phyloP scores from a whole-genome alignment of 2,888 invertebrate genomes.

The Uropetala carovei region DNA sequence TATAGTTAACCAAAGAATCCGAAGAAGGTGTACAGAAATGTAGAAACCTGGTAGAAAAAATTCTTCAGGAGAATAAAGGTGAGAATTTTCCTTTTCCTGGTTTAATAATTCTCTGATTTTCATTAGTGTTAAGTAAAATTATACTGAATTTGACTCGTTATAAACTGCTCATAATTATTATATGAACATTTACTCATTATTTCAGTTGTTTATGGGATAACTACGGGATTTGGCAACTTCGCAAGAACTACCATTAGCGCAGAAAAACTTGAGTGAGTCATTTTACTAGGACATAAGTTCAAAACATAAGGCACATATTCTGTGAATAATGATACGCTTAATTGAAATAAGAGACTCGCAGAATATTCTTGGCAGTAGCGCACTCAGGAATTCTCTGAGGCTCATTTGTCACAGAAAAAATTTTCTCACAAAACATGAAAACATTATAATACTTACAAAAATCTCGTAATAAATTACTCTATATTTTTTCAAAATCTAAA shows the following conservation, averaged over 20 bases:
- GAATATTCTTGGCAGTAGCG: not conserved
- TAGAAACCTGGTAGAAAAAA: constrained; percentile 78
- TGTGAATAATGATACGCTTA: not conserved
- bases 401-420: not conserved
- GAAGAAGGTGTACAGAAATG: constrained; percentile 77
- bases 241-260: constrained; percentile 78
- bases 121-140: too few species aligned
- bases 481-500: too few species aligned
- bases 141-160: too few species aligned
- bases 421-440: too few species aligned
- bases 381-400: not conserved
- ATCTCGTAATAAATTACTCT: too few species aligned
- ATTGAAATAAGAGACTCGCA: not conserved
- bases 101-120: too few species aligned
- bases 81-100: constrained; percentile 50
- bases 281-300: not conserved
- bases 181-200: constrained; percentile 65
- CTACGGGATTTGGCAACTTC: constrained; percentile 83
- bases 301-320: not conserved
- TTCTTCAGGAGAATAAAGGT: constrained; percentile 80
- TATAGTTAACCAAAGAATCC: constrained; percentile 77
- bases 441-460: too few species aligned
- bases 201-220: constrained; percentile 78
- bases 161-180: too few species aligned
- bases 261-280: constrained; percentile 78